Conservation (phyloP, 2,888 invertebrate genomes). For the Andrena fulva region DNA sequence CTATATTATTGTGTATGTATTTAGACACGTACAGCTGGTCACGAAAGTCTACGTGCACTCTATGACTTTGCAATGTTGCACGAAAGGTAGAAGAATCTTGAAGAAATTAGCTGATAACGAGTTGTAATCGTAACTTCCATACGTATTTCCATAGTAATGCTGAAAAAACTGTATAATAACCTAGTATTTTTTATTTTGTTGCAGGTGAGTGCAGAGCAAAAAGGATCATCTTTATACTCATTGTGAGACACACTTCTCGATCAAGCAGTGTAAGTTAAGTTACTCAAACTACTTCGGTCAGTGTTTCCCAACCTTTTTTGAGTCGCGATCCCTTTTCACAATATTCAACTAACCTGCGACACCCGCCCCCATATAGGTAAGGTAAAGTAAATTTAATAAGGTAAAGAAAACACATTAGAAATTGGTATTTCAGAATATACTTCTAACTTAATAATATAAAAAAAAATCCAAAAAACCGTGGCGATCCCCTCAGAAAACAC, state of each 20-base stretch:
- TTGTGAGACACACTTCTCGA: neutral
- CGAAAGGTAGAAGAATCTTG: no score
- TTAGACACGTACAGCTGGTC: no score
- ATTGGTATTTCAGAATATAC: no score
- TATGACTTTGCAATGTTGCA: neutral
- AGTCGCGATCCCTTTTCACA: neutral
- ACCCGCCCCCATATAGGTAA: no score
- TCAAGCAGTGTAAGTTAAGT: neutral
- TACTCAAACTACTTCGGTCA: neutral
- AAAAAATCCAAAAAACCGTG: no score
- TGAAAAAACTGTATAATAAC: neutral
- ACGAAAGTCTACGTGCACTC: neutral
- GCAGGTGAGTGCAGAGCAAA: constrained; percentile 17
- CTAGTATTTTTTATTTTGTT: constrained; percentile 13
- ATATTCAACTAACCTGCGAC: neutral
- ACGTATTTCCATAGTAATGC: neutral
- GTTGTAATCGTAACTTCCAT: neutral
- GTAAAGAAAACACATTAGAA: no score
- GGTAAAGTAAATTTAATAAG: no score
- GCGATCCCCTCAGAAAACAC: no score
- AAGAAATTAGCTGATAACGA: no score
- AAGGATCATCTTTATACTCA: neutral
- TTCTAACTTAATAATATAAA: no score
- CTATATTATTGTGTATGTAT: constrained; percentile 3
- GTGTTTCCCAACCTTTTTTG: neutral